Base-by-base conservation (phyloP, 2,888 invertebrate species). In the Acanthosepion lycidas region DNA sequence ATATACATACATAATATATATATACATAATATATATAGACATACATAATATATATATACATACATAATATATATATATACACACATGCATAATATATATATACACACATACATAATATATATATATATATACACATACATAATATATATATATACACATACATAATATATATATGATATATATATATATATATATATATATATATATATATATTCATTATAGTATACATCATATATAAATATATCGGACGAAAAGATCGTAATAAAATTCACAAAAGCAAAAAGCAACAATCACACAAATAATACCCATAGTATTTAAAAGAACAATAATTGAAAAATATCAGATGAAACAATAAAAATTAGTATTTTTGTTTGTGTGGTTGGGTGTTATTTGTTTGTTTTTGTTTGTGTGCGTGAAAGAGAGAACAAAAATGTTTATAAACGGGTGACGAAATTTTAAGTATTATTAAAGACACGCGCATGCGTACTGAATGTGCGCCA, bases 241-340 rank as follows among this genome's bases (percentile, higher is more conserved):
- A 78, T 78, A 78, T 78, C n/a, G 15, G n/a, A 78, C 33, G 12
- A 78, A 78, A 78, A 78, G n/a, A 33, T 78, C 78, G 15, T 28
- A 59, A 94, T 94, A 93, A 93, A 51, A 48, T 51, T 93, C 49
- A 93, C 53, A 93, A 93, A 51, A 93, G 53, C 53, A 93, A 94
- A 55, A 59, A 55, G 59, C 55, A 94, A 94, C 59, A 94, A 94
- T 94, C 33, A 94, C 55, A 94, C 49, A 53, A 53, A 94, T 33
- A 78, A n/a, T 78, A 78, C 78, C 78, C 78, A 78, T 78, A 78
- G n/a, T n/a, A 78, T 78, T 78, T n/a, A 78, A 15, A 33, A 78
- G n/a, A 78, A 78, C n/a, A 78, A 78, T 33, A 78, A 78, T 78
- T n/a, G 12, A 33, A 78, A 78, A 78, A 78, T 78, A 78, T 33